phyloP scores from a whole-genome alignment of 2,113 vertebrate genomes.

The Mesocricetus auratus region DNA sequence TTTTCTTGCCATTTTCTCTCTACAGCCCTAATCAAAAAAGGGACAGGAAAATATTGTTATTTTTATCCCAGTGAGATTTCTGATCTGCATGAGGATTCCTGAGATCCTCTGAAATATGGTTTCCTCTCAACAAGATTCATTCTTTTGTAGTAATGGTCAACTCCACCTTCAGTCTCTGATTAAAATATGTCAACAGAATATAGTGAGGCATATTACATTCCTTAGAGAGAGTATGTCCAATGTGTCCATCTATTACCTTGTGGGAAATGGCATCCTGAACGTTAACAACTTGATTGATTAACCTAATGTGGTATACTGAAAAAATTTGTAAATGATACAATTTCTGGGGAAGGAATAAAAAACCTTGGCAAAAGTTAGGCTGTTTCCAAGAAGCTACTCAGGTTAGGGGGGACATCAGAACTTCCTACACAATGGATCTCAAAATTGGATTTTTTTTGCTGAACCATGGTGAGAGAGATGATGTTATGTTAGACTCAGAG shows the following conservation, averaged over 20 bases:
- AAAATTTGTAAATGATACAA: background rate
- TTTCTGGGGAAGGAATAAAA: background rate
- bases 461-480: background rate
- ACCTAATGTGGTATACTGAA: background rate
- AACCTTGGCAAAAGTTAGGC: background rate
- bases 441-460: background rate
- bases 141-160: background rate
- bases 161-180: background rate
- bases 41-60: background rate
- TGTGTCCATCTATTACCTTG: background rate
- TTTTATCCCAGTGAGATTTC: background rate
- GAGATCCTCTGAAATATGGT: background rate
- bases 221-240: background rate
- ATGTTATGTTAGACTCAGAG: background rate
- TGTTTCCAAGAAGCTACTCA: background rate
- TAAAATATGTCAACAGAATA: background rate
- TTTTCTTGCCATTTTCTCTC: background rate
- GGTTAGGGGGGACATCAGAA: background rate
- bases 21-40: accelerated
- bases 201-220: background rate
- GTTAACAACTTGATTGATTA: background rate
- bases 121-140: background rate
- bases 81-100: background rate
- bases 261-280: background rate
- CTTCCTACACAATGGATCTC: background rate